Base-by-base conservation (phyloP, 2,888 invertebrate species). In the Trichogramma dendrolimi region DNA sequence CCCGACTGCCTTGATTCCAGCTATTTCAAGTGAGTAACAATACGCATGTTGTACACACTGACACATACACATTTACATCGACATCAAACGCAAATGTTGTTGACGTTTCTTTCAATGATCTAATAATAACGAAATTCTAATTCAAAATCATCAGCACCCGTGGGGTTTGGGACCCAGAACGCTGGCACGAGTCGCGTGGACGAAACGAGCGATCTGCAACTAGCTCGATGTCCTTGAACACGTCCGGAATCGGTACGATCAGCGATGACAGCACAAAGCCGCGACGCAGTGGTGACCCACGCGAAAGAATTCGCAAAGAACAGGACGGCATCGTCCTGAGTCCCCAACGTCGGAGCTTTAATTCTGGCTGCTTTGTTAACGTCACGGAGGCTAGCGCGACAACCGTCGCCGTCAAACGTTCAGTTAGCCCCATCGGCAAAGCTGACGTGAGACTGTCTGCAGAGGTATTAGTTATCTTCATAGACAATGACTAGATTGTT, bases 281-380 rank as follows among this genome's bases (percentile, higher is more conserved):
- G 55, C 79, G 83, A 62, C 84, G 88, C 10, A 82, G 86, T 7
- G 81, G 82, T 7, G 90, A 90, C 77, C 89, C 88, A 4, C 84
- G 89, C 65, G 91, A 91, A 76, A 86, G 91, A 55, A 83, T 91
- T 56, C 87, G 90, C 68, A 91, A 91, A 78, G 91, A 91, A 79
- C 87, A 88, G 76, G 91, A 91, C 78, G 90, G 90, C 56, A 91
- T 93, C 70, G 89, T 93, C 69, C 81, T 94, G 71, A 91, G 92
- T 69, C 94, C 93, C 57, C 93, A 93, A 79, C 84, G 93, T 8
- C 85, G 92, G 68, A 91, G 90, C 72, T 93, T 93, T 81, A 91
- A 90, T 71, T 89, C 91, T 10, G 93, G 93, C 61, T 94, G 94
- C 80, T 92, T 90, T 70, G 91, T 92, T 60, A 79, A 78, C 51